A percentile compares a stretch with the other conserved stretches of the same genome.
phyloP scores from a whole-genome alignment of 2,113 vertebrate species.

The Syrmaticus mikado region DNA sequence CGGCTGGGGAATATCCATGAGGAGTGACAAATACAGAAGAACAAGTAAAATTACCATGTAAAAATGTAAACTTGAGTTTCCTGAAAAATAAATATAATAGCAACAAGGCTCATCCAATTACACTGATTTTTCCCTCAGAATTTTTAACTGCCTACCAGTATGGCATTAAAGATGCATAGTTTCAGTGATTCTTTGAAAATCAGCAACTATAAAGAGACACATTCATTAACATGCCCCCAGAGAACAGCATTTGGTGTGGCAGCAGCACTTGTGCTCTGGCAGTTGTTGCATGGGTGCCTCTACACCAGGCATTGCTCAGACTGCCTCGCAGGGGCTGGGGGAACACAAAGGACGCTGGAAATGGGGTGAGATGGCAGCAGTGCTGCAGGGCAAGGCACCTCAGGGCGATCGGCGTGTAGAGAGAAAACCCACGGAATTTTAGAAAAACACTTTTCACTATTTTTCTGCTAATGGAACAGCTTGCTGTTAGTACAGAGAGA shows the following conservation, averaged over 20 bases:
- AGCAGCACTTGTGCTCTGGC: neutral
- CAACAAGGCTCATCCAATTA: neutral
- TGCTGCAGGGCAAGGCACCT: neutral
- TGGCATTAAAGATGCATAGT: neutral
- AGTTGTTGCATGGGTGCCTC: neutral
- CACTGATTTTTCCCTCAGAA: neutral
- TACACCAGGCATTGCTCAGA: neutral
- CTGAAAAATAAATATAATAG: neutral
- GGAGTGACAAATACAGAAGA: neutral
- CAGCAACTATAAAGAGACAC: neutral
- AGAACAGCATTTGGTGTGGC: neutral
- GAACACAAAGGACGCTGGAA: neutral
- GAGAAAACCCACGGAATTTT: neutral
- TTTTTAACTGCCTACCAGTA: neutral
- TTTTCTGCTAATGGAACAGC: neutral
- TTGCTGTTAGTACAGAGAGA: neutral
- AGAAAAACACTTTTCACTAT: neutral
- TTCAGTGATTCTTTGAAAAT: neutral
- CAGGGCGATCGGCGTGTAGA: neutral
- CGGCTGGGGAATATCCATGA: neutral
- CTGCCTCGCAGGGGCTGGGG: neutral
- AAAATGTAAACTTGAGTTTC: neutral
- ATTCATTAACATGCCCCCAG: neutral
- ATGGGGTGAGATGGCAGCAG: fast-evolving
- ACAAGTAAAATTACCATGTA: neutral